Percentiles rank a stretch among this genome's conserved stretches.
These are phyloP conservation scores for Dendrocopos noguchii DNA, from an alignment of 2,113 vertebrate genomes.

Conservation along the genomic window DNA sequence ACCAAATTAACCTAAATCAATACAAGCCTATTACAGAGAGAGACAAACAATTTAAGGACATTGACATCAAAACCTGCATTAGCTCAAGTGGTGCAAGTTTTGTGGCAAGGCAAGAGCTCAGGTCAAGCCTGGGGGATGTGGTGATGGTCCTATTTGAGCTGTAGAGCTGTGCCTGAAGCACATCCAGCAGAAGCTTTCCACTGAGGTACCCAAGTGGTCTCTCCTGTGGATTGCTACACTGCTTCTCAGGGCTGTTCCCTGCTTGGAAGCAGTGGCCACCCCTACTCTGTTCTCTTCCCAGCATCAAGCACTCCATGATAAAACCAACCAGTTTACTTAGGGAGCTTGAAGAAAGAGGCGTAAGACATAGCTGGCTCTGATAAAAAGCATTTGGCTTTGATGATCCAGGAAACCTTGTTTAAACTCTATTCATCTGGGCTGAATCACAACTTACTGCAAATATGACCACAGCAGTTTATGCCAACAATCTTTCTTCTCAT, in stretches of 20 bases:
- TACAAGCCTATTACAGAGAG: conserved; percentile 34
- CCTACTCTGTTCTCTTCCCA: neutral
- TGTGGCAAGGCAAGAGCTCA: neutral
- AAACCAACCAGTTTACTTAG: neutral
- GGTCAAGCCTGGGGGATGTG: neutral
- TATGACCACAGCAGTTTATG: neutral
- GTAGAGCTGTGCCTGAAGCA: neutral
- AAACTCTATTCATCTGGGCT: neutral
- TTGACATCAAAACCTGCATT: neutral
- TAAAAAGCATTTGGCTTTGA: fast-evolving
- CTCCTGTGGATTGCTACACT: fast-evolving
- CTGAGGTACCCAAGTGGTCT: neutral
- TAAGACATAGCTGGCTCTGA: neutral
- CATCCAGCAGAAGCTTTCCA: neutral
- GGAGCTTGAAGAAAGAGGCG: neutral
- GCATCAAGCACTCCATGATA: neutral
- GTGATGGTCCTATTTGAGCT: neutral
- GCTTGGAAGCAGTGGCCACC: neutral
- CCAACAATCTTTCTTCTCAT: neutral
- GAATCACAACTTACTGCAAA: neutral
- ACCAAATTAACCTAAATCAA: conserved; percentile 63
- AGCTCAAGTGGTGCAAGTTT: neutral
- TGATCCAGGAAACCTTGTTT: neutral
- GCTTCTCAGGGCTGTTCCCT: fast-evolving
- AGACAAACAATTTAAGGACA: conserved; percentile 41